Percentiles rank a stretch among this genome's conserved stretches.
Evolutionary conservation across 2,888 invertebrate genomes (phyloP).

Genomic region (Drosophila fulvimacula): DNA sequence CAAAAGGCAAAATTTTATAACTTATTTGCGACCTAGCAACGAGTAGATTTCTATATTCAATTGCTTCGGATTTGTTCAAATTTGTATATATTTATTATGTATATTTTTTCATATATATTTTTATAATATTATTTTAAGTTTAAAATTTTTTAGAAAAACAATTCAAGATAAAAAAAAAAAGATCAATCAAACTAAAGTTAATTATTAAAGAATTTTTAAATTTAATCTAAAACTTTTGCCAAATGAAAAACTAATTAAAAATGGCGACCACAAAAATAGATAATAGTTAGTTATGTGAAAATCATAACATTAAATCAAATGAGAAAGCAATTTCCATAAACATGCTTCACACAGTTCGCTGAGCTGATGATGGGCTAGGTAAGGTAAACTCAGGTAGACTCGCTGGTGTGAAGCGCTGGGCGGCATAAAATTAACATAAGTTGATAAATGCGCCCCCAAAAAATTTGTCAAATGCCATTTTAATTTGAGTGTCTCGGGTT

Average conservation of each 20-base stretch:
- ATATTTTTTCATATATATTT: too few species aligned
- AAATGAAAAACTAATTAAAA: not conserved
- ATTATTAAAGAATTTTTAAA: accelerated
- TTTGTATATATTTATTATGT: too few species aligned
- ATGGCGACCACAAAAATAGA: not conserved
- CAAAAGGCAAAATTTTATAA: too few species aligned
- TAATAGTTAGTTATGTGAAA: constrained; percentile 5
- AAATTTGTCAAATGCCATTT: constrained; percentile 75
- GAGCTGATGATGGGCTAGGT: not conserved
- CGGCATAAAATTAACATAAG: constrained; percentile 63
- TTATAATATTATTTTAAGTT: too few species aligned
- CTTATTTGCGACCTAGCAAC: too few species aligned
- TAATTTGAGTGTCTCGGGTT: constrained; percentile 62
- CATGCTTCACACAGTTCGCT: constrained; percentile 13
- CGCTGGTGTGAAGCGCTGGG: not conserved
- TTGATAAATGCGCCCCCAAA: constrained; percentile 69
- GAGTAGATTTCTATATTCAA: too few species aligned
- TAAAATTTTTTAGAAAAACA: too few species aligned
- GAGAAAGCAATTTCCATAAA: constrained; percentile 47
- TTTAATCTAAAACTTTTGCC: too few species aligned
- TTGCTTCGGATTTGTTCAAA: too few species aligned
- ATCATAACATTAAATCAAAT: constrained; percentile 56
- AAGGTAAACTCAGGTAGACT: not conserved
- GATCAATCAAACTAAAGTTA: not conserved
- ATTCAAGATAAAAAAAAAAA: too few species aligned